Evolutionary conservation across 2,888 invertebrate genomes (phyloP).

Genomic region (Andrena bucephala): DNA sequence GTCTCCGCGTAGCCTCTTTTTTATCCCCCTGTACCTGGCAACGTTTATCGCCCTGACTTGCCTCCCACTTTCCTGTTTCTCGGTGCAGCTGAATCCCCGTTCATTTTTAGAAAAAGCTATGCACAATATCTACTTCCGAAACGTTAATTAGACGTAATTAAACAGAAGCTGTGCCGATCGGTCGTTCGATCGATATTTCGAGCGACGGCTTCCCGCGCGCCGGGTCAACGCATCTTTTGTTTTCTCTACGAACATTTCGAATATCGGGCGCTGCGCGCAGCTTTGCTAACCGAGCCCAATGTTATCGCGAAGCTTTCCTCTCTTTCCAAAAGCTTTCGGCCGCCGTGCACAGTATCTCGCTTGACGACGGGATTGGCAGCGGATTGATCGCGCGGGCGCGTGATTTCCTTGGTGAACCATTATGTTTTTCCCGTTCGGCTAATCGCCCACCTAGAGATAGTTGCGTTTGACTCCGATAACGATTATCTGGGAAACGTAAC

Average conservation of each 20-base stretch:
- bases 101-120: neutral
- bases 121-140: neutral
- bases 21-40: constrained; percentile 21
- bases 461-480: constrained; percentile 42
- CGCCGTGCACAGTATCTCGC: no score
- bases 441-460: constrained; percentile 33
- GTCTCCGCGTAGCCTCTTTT: constrained; percentile 38
- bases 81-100: neutral
- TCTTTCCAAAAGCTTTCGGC: no score
- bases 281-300: neutral
- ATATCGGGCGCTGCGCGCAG: neutral
- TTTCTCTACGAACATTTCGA: constrained; percentile 6
- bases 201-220: neutral
- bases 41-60: constrained; percentile 17
- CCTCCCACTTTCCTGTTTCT: constrained; percentile 14
- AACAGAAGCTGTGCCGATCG: neutral
- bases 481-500: constrained; percentile 28
- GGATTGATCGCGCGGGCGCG: neutral
- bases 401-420: constrained; percentile 4
- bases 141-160: neutral
- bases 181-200: constrained; percentile 8
- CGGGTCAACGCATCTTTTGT: neutral
- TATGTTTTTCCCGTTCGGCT: constrained; percentile 6
- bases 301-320: no score
- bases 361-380: neutral